Evolutionary conservation across 2,888 invertebrate species (phyloP).

Genomic region (Pyrrhosoma nymphula): DNA sequence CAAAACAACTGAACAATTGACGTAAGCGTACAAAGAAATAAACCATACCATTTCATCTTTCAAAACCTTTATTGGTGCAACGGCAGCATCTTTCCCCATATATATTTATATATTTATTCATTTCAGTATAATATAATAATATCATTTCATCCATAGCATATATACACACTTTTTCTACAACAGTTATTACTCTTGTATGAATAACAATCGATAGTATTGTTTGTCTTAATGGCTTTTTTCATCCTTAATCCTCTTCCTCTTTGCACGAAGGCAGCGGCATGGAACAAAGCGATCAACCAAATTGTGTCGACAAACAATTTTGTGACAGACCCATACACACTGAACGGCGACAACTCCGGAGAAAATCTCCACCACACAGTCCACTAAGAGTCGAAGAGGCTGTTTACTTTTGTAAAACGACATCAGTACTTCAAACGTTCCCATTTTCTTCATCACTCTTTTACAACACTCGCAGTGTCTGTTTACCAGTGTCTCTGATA

Average conservation of each 20-base stretch:
- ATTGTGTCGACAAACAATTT: constrained; percentile 50
- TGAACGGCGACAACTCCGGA: constrained; percentile 33
- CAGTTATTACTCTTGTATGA: constrained; percentile 62
- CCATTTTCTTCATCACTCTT: background rate
- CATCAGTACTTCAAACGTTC: background rate
- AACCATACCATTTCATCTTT: background rate
- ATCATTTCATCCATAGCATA: constrained; percentile 64
- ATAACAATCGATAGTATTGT: constrained; percentile 63
- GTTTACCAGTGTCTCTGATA: background rate
- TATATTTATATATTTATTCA: constrained; percentile 62
- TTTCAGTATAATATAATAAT: constrained; percentile 63
- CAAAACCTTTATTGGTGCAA: constrained; percentile 63
- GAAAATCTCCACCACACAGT: background rate
- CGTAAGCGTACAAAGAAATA: no score
- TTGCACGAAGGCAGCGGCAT: constrained; percentile 48
- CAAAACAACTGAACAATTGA: no score
- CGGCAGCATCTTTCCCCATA: constrained; percentile 62
- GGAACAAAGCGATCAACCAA: constrained; percentile 52
- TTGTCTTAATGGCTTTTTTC: constrained; percentile 55
- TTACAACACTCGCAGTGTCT: background rate
- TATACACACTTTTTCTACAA: constrained; percentile 63
- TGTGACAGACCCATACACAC: constrained; percentile 35
- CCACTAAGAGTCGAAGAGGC: background rate
- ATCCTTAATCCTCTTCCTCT: constrained; percentile 8
- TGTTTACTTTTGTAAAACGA: background rate